Conservation (phyloP, 2,888 invertebrate species). For the Ganaspis brasiliensis region DNA sequence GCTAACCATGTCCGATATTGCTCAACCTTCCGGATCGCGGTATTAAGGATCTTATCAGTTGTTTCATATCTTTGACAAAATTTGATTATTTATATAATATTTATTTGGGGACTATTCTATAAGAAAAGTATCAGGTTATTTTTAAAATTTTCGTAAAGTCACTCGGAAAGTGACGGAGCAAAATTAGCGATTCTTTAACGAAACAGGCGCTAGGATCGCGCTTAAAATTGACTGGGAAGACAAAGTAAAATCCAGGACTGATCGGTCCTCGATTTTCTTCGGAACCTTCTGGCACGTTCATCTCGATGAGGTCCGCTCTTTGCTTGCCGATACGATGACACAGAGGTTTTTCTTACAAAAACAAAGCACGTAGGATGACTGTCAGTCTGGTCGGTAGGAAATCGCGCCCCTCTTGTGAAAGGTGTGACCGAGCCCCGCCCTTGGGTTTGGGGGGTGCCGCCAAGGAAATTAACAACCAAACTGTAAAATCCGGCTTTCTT, state of each 20-base stretch:
- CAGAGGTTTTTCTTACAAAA: slow-evolving; percentile 73
- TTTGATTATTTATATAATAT: too few relatives aligned
- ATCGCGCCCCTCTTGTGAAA: slow-evolving; percentile 69
- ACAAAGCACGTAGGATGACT: slow-evolving; percentile 75
- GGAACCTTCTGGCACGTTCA: slow-evolving; percentile 7
- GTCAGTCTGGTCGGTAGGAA: slow-evolving; percentile 67
- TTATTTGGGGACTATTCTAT: too few relatives aligned
- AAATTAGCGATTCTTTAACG: slow-evolving; percentile 18
- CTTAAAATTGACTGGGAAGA: slow-evolving; percentile 13
- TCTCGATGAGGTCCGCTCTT: slow-evolving; percentile 35
- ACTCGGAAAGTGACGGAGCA: background rate
- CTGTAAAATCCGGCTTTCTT: slow-evolving; percentile 26
- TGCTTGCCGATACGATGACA: slow-evolving; percentile 67
- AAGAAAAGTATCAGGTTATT: too few relatives aligned
- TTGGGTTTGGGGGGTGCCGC: slow-evolving; percentile 61
- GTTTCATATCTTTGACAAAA: too few relatives aligned
- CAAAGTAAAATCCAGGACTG: background rate
- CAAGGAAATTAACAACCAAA: slow-evolving; percentile 71
- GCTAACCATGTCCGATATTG: too few relatives aligned
- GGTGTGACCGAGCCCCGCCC: slow-evolving; percentile 78
- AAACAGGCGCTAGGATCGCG: background rate
- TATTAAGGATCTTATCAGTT: too few relatives aligned
- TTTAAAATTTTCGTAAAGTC: slow-evolving; percentile 9
- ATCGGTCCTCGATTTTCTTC: slow-evolving; percentile 12
- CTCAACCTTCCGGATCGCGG: too few relatives aligned